Evolutionary conservation across 2,888 invertebrate genomes (phyloP).

Genomic region (Noctua janthe): DNA sequence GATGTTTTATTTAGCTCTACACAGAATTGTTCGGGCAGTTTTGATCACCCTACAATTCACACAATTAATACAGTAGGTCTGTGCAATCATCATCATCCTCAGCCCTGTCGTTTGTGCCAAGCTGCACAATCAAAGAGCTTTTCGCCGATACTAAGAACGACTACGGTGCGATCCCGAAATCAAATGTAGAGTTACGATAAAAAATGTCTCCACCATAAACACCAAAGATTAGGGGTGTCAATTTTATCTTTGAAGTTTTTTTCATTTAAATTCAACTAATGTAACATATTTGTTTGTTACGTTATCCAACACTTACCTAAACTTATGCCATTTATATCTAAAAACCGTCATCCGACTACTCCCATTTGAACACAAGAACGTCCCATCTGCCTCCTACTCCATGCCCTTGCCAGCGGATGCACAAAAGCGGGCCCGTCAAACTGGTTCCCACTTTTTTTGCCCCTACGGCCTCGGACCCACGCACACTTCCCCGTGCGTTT

Average conservation of each 20-base stretch:
- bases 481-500: constrained; percentile 67
- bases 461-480: constrained; percentile 71
- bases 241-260: not conserved
- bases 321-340: not conserved
- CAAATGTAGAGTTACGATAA: not conserved
- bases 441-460: constrained; percentile 84
- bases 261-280: not conserved
- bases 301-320: not conserved
- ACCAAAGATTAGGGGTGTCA: not conserved
- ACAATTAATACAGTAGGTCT: no score
- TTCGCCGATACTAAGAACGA: not conserved
- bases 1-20: no score
- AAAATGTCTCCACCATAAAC: not conserved
- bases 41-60: not conserved
- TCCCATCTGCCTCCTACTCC: constrained; percentile 51
- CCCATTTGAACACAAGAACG: not conserved
- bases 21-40: not conserved
- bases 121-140: not conserved
- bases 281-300: not conserved
- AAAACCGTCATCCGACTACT: not conserved
- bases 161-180: not conserved
- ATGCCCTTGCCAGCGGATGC: constrained; percentile 74
- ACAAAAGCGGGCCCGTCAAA: constrained; percentile 81
- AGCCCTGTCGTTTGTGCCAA: not conserved
- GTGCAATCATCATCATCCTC: not conserved